Conservation (phyloP, 2,888 invertebrate species). For the Allophyes oxyacanthae region DNA sequence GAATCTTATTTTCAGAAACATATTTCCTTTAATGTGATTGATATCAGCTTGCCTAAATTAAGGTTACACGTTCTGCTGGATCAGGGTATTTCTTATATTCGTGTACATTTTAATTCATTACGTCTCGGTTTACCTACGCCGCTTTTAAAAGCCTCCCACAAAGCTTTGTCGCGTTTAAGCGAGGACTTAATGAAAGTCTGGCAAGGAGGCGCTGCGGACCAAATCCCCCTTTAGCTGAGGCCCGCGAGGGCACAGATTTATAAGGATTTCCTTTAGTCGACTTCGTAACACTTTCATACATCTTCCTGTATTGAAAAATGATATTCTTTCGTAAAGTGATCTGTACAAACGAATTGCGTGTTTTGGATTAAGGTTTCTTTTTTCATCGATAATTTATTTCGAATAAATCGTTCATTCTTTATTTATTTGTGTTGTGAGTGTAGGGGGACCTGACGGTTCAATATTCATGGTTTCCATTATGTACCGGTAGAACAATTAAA, state of each 20-base stretch:
- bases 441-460: no score
- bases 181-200: constrained; percentile 79
- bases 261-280: constrained; percentile 68
- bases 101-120: constrained; percentile 44
- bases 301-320: constrained; percentile 57
- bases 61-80: constrained; percentile 19
- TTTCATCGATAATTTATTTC: constrained; percentile 15
- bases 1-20: constrained; percentile 25
- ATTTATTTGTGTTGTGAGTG: no score
- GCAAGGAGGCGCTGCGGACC: constrained; percentile 66
- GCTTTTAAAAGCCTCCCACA: constrained; percentile 52
- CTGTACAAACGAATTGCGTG: constrained; percentile 32
- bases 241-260: constrained; percentile 69
- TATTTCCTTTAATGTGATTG: constrained; percentile 33
- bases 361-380: constrained; percentile 18
- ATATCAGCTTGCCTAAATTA: constrained; percentile 23
- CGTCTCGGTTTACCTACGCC: constrained; percentile 46
- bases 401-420: constrained; percentile 41
- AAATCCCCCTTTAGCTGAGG: constrained; percentile 67
- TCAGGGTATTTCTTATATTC: constrained; percentile 13
- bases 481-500: no score
- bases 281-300: constrained; percentile 71
- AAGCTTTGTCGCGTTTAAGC: constrained; percentile 75
- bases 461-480: no score
- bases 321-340: constrained; percentile 50